phyloP scores from a whole-genome alignment of 2,888 invertebrate species.

The Ctena decussata region DNA sequence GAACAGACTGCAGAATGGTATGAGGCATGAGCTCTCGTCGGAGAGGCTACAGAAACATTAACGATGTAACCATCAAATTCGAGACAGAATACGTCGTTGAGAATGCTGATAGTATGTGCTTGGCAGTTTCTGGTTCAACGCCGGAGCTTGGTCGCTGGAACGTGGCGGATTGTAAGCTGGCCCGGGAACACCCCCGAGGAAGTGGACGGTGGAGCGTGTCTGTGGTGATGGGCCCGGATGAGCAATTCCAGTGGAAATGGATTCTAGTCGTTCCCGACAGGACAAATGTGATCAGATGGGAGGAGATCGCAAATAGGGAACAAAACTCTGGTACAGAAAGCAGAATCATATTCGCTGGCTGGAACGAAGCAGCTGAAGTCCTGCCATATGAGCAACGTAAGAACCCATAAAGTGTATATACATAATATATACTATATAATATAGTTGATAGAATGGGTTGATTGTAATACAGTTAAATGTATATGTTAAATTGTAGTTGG shows the following conservation, averaged over 20 bases:
- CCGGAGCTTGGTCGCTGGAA: conserved; percentile 10
- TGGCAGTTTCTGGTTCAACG: conserved; percentile 2
- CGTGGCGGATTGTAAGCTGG: not conserved
- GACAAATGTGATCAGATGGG: not conserved
- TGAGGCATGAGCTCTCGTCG: not conserved
- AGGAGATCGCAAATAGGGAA: not conserved
- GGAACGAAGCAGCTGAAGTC: not conserved
- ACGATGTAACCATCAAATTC: not conserved
- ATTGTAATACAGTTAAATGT: too few species aligned
- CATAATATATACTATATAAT: too few species aligned
- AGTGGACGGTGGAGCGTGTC: conserved; percentile 8
- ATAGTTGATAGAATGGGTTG: too few species aligned
- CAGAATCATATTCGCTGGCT: not conserved
- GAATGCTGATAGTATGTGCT: not conserved
- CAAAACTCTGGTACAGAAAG: not conserved
- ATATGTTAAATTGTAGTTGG: too few species aligned
- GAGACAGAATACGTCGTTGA: not conserved
- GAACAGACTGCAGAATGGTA: not conserved
- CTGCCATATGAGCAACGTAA: not conserved
- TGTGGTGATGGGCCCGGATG: not conserved
- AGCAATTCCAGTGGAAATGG: conserved; percentile 8
- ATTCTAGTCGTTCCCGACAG: not conserved
- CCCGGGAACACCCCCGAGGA: not conserved
- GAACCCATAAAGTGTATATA: too few species aligned
- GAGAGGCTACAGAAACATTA: not conserved